A percentile compares a stretch with the other conserved stretches of the same genome.
phyloP scores from a whole-genome alignment of 2,888 invertebrate species.

The Globia sparganii region DNA sequence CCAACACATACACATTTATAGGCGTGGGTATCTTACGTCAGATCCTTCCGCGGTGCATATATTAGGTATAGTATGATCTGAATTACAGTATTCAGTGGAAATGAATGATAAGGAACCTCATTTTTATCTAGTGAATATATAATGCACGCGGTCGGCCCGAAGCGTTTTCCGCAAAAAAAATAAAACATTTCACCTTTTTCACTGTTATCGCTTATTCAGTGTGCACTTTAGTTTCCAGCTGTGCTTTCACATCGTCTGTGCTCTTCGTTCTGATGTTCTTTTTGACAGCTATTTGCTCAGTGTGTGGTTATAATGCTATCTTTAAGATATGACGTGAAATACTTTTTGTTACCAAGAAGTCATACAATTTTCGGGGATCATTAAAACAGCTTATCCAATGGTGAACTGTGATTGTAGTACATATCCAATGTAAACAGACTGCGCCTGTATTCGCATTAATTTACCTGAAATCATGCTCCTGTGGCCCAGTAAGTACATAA shows the following conservation, averaged over 20 bases:
- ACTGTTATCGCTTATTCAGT: conserved; percentile 35
- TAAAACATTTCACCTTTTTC: conserved; percentile 35
- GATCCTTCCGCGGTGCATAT: neutral
- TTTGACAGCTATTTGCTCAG: conserved; percentile 17
- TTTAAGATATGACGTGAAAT: neutral
- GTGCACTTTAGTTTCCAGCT: conserved; percentile 38
- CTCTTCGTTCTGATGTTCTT: conserved; percentile 20
- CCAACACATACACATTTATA: neutral
- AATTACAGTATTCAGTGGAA: conserved; percentile 26
- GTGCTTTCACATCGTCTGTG: conserved; percentile 19
- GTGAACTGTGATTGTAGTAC: neutral
- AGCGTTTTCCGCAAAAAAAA: conserved; percentile 44
- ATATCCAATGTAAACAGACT: conserved; percentile 20
- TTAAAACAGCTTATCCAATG: neutral
- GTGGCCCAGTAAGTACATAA: conserved; percentile 18
- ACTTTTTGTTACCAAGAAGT: neutral
- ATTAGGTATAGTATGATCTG: conserved; percentile 11
- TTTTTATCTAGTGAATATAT: conserved; percentile 53
- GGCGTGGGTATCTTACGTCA: neutral
- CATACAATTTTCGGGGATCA: neutral
- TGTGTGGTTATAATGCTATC: too few relatives aligned
- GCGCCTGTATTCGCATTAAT: conserved; percentile 40
- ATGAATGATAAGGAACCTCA: conserved; percentile 26
- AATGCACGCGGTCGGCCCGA: conserved; percentile 26
- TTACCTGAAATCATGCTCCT: conserved; percentile 36